Evolutionary conservation across 1,140 invertebrate species (phyloP).

Genomic region (Chironomus tepperi): DNA sequence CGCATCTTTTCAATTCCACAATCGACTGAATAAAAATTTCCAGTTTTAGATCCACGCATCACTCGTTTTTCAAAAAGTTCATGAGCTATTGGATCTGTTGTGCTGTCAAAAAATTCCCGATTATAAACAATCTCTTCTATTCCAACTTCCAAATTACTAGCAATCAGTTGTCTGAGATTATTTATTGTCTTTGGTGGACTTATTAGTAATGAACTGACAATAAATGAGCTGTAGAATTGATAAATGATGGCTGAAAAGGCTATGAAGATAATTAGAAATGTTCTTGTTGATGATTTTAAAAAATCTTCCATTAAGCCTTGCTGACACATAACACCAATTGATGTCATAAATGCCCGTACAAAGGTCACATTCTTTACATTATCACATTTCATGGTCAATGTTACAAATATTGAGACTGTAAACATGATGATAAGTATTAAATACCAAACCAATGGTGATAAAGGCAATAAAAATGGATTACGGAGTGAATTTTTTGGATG

Average conservation of each 20-base stretch:
- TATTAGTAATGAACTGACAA: conserved; percentile 54
- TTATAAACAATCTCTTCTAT: conserved; percentile 46
- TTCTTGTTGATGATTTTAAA: conserved; percentile 31
- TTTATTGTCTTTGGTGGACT: conserved; percentile 46
- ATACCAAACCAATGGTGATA: conserved; percentile 40
- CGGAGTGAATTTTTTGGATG: conserved; percentile 43
- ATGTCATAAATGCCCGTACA: conserved; percentile 29
- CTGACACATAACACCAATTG: conserved; percentile 33
- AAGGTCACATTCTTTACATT: conserved; percentile 26
- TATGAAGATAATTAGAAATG: conserved; percentile 42
- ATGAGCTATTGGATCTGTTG: conserved; percentile 28
- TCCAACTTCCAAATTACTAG: conserved; percentile 46
- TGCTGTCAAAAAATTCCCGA: conserved; percentile 39
- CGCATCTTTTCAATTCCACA: conserved; percentile 31
- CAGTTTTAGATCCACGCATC: conserved; percentile 25
- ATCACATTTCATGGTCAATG: conserved; percentile 26
- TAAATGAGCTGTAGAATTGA: conserved; percentile 55
- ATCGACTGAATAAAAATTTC: conserved; percentile 31
- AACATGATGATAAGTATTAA: conserved; percentile 30
- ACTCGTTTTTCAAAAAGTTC: conserved; percentile 31
- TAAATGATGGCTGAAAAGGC: conserved; percentile 47
- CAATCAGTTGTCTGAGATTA: conserved; percentile 42
- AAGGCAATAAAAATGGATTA: conserved; percentile 44
- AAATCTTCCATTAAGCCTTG: conserved; percentile 33
- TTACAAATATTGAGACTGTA: conserved; percentile 28